Evolutionary conservation across 2,888 invertebrate genomes (phyloP), one percentile per base, ranked within the genome.

Genomic region (Drosophila kanekoi): DNA sequence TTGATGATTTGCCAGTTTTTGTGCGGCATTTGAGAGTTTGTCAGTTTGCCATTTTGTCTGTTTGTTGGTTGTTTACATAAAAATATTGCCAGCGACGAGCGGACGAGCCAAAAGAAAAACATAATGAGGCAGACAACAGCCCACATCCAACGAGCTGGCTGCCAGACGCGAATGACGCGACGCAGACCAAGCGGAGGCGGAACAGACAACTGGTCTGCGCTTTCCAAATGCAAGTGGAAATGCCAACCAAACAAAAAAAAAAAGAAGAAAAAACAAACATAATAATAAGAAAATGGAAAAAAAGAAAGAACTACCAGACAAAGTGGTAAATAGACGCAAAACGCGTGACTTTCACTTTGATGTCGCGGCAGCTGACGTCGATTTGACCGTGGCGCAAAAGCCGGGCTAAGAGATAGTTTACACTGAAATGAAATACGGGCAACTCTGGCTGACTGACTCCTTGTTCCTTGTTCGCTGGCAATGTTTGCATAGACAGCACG

Each of bases 271-370:
- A n/a, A 47, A 54, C 10, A 13, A 33, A 43, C 28, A 48, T 10
- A 20, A 43, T 20, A 20, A 20, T 18, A 49, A 5, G 23, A 44
- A 37, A 44, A 49, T 51, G 57, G 40, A 61, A 57, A 51, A 63
- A 76, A 61, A 57, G 48, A 63, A 76, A 69, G 47, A 61, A 28
- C 51, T 35, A 54, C 58, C 89, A 89, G 86, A 86, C 86, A 89
- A 87, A 81, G 81, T 87, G 84, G 86, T 73, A 89, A 89, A 86
- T 72, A 86, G 72, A 79, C 62, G 77, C 66, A 79, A 83, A 88
- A 87, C 71, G 87, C 89, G 89, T 86, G 86, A 86, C 86, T 86
- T 86, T 86, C 89, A 87, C 86, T 89, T 89, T 84, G 86, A 87
- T 87, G 82, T 63, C 65, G 74, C 52, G 61, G 52, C 23, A 33